Percentiles rank a stretch among this genome's conserved stretches.
Evolutionary conservation across 2,113 vertebrate genomes (phyloP).

Genomic region (Chloroceryle aenea): DNA sequence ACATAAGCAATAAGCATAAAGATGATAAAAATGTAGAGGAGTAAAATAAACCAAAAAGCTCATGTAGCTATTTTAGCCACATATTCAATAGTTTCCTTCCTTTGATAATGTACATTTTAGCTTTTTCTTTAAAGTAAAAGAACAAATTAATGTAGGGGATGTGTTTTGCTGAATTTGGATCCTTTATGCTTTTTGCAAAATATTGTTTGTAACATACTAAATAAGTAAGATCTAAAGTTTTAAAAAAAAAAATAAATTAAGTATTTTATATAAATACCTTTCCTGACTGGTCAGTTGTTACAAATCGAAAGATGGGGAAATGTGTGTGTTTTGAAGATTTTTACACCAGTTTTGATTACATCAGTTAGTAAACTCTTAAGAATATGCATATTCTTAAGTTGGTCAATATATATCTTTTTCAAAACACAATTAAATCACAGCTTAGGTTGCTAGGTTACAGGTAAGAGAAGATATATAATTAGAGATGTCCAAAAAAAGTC

Average conservation of each 20-base stretch:
- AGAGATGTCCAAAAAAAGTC: not conserved
- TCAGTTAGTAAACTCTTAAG: not conserved
- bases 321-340: not conserved
- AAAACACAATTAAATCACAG: not conserved
- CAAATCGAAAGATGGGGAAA: not conserved
- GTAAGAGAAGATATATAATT: slow-evolving; percentile 41
- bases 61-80: not conserved
- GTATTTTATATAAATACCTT: not conserved
- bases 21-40: not conserved
- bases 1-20: not conserved
- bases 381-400: not conserved
- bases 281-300: not conserved
- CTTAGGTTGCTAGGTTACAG: slow-evolving; percentile 35
- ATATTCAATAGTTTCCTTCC: not conserved
- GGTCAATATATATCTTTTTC: not conserved
- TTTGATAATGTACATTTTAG: not conserved
- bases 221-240: not conserved
- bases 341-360: not conserved
- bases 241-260: not conserved
- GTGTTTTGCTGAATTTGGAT: not conserved
- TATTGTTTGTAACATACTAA: not conserved
- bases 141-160: not conserved
- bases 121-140: not conserved
- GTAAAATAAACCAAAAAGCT: not conserved
- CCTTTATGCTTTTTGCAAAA: not conserved